A percentile compares a stretch with the other conserved stretches of the same genome.
Evolutionary conservation across 2,113 vertebrate genomes (phyloP).

Genomic region (Microcebus griseorufus): DNA sequence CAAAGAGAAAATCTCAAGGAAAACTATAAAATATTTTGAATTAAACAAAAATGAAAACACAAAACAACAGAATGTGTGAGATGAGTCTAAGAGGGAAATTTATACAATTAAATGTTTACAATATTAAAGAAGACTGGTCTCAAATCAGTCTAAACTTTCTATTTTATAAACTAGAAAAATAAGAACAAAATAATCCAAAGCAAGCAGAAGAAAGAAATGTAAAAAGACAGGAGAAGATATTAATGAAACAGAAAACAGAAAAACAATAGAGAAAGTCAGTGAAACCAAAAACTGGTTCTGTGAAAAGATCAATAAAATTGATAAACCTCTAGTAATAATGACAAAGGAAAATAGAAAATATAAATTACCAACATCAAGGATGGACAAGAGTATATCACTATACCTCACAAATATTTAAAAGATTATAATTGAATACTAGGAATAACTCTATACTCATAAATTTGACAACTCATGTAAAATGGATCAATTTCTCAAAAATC

Average conservation of each 20-base stretch:
- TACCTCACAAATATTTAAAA: neutral
- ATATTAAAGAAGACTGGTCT: neutral
- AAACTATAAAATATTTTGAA: neutral
- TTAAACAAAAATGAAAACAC: neutral
- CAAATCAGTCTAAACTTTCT: neutral
- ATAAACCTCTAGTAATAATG: neutral
- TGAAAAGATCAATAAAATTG: neutral
- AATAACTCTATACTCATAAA: neutral
- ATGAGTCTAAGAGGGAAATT: neutral
- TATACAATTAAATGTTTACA: neutral
- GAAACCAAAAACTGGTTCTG: neutral
- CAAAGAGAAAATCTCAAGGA: neutral
- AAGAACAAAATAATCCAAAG: neutral
- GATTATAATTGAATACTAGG: neutral
- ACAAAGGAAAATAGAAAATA: neutral
- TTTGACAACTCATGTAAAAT: neutral
- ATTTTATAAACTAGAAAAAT: conserved; percentile 15
- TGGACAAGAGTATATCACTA: neutral
- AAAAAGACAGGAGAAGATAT: neutral
- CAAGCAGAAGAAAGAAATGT: neutral
- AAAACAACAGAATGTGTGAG: neutral
- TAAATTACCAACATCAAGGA: neutral
- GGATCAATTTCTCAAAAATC: neutral
- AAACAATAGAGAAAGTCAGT: neutral
- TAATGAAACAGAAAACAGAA: neutral